These are phyloP conservation scores for Chionodraco myersi DNA, from an alignment of 2,113 vertebrate genomes.

Conservation along the genomic window DNA sequence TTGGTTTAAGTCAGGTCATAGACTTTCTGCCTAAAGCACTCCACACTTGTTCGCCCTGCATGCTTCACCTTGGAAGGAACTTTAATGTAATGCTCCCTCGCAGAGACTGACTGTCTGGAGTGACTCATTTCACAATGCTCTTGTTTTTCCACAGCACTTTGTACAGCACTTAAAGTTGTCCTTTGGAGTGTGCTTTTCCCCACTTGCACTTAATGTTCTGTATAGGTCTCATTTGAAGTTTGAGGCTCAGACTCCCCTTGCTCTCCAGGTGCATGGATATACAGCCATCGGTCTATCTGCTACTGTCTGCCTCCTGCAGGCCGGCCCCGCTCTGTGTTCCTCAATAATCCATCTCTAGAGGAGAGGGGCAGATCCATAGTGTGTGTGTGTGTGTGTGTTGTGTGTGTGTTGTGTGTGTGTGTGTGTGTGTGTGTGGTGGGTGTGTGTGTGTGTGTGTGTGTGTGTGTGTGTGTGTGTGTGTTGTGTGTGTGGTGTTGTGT, in stretches of 20 bases:
- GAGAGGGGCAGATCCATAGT: slow-evolving; percentile 53
- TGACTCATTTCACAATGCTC: slow-evolving; percentile 59
- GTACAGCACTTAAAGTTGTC: slow-evolving; percentile 63
- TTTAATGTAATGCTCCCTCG: slow-evolving; percentile 19
- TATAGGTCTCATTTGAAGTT: slow-evolving; percentile 57
- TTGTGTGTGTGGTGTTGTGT: too few species aligned
- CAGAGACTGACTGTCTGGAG: slow-evolving; percentile 34
- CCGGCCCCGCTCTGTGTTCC: slow-evolving; percentile 36
- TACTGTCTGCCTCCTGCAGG: slow-evolving; percentile 37
- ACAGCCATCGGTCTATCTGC: slow-evolving; percentile 29
- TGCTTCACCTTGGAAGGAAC: slow-evolving; percentile 43
- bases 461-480: slow-evolving; percentile 7
- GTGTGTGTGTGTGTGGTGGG: slow-evolving; percentile 1
- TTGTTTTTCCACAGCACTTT: slow-evolving; percentile 61
- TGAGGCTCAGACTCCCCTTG: slow-evolving; percentile 34
- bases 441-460: not conserved
- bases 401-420: not conserved
- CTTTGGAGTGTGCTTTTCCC: slow-evolving; percentile 38
- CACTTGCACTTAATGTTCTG: slow-evolving; percentile 47
- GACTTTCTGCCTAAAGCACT: slow-evolving; percentile 3
- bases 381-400: not conserved
- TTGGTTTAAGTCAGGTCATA: slow-evolving; percentile 1
- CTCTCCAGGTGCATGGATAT: slow-evolving; percentile 19
- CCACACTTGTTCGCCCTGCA: not conserved
- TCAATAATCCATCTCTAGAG: slow-evolving; percentile 58